Base-by-base conservation (phyloP, 2,888 invertebrate genomes). In the Lissocephala sabroskyi region DNA sequence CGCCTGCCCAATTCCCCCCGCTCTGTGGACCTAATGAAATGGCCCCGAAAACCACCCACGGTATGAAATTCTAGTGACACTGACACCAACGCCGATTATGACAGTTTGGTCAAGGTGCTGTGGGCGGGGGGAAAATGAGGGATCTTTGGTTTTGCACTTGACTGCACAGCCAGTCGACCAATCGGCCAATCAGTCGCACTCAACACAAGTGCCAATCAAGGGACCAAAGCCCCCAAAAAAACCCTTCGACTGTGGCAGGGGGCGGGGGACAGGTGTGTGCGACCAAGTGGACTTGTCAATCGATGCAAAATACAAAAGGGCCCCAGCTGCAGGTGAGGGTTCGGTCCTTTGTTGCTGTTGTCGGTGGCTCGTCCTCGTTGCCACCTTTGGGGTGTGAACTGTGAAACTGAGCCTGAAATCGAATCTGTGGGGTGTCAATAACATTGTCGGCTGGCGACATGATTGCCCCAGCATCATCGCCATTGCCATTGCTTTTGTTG, bases 181-280 rank as follows among this genome's bases (percentile, higher is more conserved):
- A n/a, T n/a, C 30, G 11, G 30, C 30, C 30, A 32, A 32, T 35
- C 35, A 35, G 35, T 35, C 16, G 35, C 65, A 68, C 65, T 70
- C 59, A 70, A 56, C 50, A 54, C 59, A 73, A 68, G 65, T 70
- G 68, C 52, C 68, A 70, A 73, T 70, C 74, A 73, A 63, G 48
- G 42, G 39, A 45, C 29, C 40, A 42, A 26, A 40, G 17, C 30
- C 13, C 18, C 7, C 35, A 42, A 45, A 42, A 51, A 56, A 56
- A 61, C 23, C 23, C 3, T 5, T 23, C 23, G 23, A 23, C n/a
- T n/a, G n/a, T n/a, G n/a, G n/a, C n/a, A n/a, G n/a, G n/a, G n/a
- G n/a, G n/a, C n/a, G n/a, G n/a, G n/a, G n/a, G n/a, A n/a, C n/a
- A n/a, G n/a, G n/a, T n/a, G n/a, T n/a, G n/a, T n/a, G n/a, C n/a